Evolutionary conservation across 2,888 invertebrate species (phyloP), one percentile per base, ranked within the genome.

Genomic region (Plagodis pulveraria): DNA sequence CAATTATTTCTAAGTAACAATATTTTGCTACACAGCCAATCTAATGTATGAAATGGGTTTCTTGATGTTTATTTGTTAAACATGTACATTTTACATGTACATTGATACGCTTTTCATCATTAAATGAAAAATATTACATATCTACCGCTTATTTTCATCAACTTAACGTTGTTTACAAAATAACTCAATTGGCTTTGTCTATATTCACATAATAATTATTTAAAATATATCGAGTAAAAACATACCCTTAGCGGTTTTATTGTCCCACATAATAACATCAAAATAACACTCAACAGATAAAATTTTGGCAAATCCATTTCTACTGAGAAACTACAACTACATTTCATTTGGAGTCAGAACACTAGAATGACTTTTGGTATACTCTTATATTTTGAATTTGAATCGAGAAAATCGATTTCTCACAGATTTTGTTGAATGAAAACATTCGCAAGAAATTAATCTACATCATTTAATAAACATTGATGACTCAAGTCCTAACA

Each of bases 371-470:
- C 36, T 35, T 54, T 35, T 9, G 9, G 11, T 40, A 32, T 33
- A 42, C n/a, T 50, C 10, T 5, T n/a, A 51, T 35, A 33, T 8
- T 42, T 22, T n/a, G 32, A 12, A 52, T 41, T 40, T 11, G 35
- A 50, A 22, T 6, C 10, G 9, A 9, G 40, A n/a, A 32, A 52
- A 60, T 60, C 11, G 51, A 60, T 60, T 60, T 11, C 8, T 11
- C 45, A 45, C 48, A 45, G 36, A n/a, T 52, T 45, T 33, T 2
- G 40, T 33, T 42, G 42, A 8, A 56, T 41, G 32, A 48, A 35
- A 9, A 0, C 7, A 32, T 22, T 22, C 22, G 2, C 22, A 22
- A 22, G 22, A 22, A 36, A 50, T 7, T 42, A 50, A 50, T 42
- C 33, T 50, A 11, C 9, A 33, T 36, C 35, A 12, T 22, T 40